These are phyloP conservation scores for Drosophila jambulina DNA, from an alignment of 1,140 invertebrate species.

Conservation along the genomic window DNA sequence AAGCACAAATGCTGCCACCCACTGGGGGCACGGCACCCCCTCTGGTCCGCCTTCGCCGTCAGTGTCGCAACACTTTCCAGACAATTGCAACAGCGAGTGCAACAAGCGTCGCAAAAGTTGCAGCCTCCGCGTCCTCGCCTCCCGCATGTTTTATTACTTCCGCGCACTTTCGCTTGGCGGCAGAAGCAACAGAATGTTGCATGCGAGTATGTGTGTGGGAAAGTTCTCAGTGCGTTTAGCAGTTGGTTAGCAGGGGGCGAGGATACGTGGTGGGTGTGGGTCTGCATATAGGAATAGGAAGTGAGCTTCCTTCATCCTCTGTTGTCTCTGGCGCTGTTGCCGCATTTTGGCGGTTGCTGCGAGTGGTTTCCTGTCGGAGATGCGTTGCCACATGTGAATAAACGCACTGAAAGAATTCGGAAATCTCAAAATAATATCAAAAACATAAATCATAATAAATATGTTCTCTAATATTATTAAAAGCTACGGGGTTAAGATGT, in stretches of 20 bases:
- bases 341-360: slow-evolving; percentile 78
- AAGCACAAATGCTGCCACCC: slow-evolving; percentile 71
- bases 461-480: background rate
- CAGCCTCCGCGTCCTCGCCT: slow-evolving; percentile 16
- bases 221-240: slow-evolving; percentile 77
- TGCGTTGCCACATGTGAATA: slow-evolving; percentile 66
- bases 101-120: slow-evolving; percentile 67
- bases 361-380: slow-evolving; percentile 79
- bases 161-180: slow-evolving; percentile 73
- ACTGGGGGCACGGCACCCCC: slow-evolving; percentile 22
- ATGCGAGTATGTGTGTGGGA: slow-evolving; percentile 54
- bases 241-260: slow-evolving; percentile 34
- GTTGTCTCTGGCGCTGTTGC: slow-evolving; percentile 69
- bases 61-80: slow-evolving; percentile 66
- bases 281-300: slow-evolving; percentile 37
- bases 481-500: background rate
- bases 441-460: background rate
- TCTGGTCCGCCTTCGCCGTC: slow-evolving; percentile 6
- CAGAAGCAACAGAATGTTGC: slow-evolving; percentile 59
- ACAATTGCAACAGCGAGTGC: slow-evolving; percentile 70
- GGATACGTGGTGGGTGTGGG: background rate
- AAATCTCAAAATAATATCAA: background rate
- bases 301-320: slow-evolving; percentile 61
- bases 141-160: slow-evolving; percentile 79
- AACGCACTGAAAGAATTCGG: background rate